These are phyloP conservation scores for Amphipyra tragopoginis DNA, from an alignment of 2,888 invertebrate species.

Conservation along the genomic window DNA sequence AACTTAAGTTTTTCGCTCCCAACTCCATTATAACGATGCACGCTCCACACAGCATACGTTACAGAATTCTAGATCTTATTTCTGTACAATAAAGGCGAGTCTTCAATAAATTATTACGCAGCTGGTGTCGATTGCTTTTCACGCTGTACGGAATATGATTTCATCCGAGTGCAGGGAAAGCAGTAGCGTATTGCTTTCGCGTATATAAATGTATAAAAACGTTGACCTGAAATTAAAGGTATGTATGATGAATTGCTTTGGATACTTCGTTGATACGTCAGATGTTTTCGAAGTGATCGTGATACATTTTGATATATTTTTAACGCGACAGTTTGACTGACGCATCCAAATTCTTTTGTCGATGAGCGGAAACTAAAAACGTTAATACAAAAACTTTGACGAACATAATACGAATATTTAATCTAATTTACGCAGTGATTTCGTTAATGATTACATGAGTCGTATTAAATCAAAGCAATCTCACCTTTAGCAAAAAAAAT, in stretches of 20 bases:
- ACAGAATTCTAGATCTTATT: slow-evolving; percentile 61
- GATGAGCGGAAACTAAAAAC: slow-evolving; percentile 10
- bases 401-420: slow-evolving; percentile 21
- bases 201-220: slow-evolving; percentile 52
- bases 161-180: slow-evolving; percentile 77
- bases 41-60: slow-evolving; percentile 33
- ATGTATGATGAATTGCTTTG: slow-evolving; percentile 31
- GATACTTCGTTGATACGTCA: slow-evolving; percentile 20
- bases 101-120: slow-evolving; percentile 33
- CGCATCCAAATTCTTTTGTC: slow-evolving; percentile 15
- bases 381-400: slow-evolving; percentile 16
- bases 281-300: slow-evolving; percentile 12
- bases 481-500: too few species aligned
- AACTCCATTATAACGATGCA: slow-evolving; percentile 64
- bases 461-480: too few species aligned
- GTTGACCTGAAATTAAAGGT: slow-evolving; percentile 49
- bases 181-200: slow-evolving; percentile 70
- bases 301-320: slow-evolving; percentile 26
- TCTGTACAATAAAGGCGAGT: slow-evolving; percentile 43
- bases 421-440: slow-evolving; percentile 32
- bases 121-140: slow-evolving; percentile 75
- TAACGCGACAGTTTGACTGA: slow-evolving; percentile 19
- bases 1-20: slow-evolving; percentile 68
- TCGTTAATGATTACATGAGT: slow-evolving; percentile 19
- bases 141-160: slow-evolving; percentile 77